Evolutionary conservation across 1,140 invertebrate species (phyloP), one percentile per base, ranked within the genome.

Genomic region (Orussus abietinus): DNA sequence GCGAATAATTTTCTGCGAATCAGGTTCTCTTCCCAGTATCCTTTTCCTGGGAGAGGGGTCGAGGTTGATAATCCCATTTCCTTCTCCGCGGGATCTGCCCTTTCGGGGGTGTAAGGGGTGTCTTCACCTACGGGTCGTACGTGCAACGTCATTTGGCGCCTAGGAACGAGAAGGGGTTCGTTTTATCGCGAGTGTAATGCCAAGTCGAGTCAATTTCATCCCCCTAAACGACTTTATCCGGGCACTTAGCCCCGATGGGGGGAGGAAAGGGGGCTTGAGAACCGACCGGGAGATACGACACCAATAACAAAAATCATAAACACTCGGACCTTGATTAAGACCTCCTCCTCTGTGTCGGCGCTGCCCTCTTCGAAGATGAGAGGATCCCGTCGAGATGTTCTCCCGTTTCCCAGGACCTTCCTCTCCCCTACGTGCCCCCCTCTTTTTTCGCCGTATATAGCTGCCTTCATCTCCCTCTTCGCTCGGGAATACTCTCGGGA

Each of bases 301-400:
- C 49, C 49, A 51, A 51, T 51, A 51, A 51, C 49, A 51, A 51
- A 51, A 47, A 51, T 51, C 49, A 51, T 51, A 51, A 51, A 51
- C 49, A 51, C 49, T 51, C 32, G 49, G 49, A 51, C 37, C 49
- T 51, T 51, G 49, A 51, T 51, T 51, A 51, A 51, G 49, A 35
- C 26, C 21, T 39, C 14, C 35, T 34, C 22, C 30, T 36, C 36
- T 19, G 17, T 17, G 40, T 17, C 11, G 15, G 14, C 33, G n/a
- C 22, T 7, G 22, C 22, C 22, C n/a, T 25, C n/a, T 25, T n/a
- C 22, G 6, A 25, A 25, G 22, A 25, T 25, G 22, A n/a, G n/a
- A 25, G 22, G 22, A 25, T 25, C 22, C 6, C n/a, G n/a, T 25
- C 22, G 22, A n/a, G n/a, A n/a, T n/a, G n/a, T n/a, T n/a, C n/a